Conservation (phyloP, 1,140 invertebrate genomes). For the Polyergus mexicanus region DNA sequence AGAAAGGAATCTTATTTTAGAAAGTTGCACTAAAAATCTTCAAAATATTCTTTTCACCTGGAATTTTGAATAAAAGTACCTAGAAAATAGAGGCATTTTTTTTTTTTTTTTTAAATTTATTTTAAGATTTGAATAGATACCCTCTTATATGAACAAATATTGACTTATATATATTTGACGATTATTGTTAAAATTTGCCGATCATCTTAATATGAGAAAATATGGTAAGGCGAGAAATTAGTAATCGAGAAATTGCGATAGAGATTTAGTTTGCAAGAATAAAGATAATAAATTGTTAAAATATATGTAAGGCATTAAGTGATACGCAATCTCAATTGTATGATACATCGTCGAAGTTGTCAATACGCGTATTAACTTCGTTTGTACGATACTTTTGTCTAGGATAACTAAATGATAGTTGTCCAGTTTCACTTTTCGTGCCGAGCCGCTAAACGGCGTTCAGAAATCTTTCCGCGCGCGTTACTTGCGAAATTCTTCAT, state of each 20-base stretch:
- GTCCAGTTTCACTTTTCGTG: constrained; percentile 79
- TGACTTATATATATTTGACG: too few relatives aligned
- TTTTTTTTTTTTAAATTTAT: too few relatives aligned
- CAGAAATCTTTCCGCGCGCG: constrained; percentile 68
- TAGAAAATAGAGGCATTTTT: too few relatives aligned
- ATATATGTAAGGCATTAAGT: background rate
- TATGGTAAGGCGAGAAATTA: background rate
- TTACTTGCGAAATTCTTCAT: constrained; percentile 75
- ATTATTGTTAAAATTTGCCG: background rate
- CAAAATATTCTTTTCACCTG: too few relatives aligned
- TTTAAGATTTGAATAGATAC: too few relatives aligned
- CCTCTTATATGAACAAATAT: background rate
- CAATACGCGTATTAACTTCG: background rate
- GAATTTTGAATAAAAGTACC: too few relatives aligned
- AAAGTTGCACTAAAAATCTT: too few relatives aligned
- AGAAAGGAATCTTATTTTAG: too few relatives aligned
- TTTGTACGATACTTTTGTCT: background rate
- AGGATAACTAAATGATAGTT: constrained; percentile 25
- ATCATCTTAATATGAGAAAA: background rate
- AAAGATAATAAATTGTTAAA: too few relatives aligned
- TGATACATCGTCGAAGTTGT: background rate
- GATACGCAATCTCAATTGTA: background rate
- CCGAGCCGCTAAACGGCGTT: constrained; percentile 70
- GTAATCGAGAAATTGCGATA: background rate
- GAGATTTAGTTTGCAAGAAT: background rate